phyloP scores from a whole-genome alignment of 2,113 vertebrate genomes.

The Martes martes region DNA sequence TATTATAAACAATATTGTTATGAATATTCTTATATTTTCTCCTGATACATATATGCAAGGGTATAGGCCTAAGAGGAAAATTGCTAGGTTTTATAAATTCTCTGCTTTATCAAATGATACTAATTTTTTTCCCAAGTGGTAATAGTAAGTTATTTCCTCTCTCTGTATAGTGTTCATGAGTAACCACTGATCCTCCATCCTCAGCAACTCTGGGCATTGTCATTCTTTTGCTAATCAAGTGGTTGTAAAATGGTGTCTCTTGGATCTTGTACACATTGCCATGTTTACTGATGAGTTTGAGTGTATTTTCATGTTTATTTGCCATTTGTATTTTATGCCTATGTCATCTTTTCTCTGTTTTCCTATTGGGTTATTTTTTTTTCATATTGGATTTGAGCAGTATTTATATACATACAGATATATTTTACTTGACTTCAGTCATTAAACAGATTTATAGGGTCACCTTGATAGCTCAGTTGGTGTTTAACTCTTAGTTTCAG shows the following conservation, averaged over 20 bases:
- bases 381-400: background rate
- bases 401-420: background rate
- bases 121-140: background rate
- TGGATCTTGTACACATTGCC: background rate
- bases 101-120: background rate
- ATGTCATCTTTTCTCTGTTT: background rate
- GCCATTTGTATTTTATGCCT: background rate
- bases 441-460: background rate
- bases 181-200: background rate
- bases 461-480: background rate
- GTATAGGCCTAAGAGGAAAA: background rate
- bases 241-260: background rate
- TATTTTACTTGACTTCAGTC: background rate
- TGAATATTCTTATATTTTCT: background rate
- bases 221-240: background rate
- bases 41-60: background rate
- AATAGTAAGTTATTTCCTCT: background rate
- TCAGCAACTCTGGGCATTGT: background rate
- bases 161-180: background rate
- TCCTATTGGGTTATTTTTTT: background rate
- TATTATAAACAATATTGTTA: background rate
- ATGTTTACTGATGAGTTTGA: background rate
- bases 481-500: background rate
- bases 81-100: background rate
- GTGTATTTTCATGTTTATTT: background rate